A percentile compares a stretch with the other conserved stretches of the same genome.
These are phyloP conservation scores for Lamellibrachia luymesi DNA, from an alignment of 1,140 invertebrate species.

Conservation along the genomic window DNA sequence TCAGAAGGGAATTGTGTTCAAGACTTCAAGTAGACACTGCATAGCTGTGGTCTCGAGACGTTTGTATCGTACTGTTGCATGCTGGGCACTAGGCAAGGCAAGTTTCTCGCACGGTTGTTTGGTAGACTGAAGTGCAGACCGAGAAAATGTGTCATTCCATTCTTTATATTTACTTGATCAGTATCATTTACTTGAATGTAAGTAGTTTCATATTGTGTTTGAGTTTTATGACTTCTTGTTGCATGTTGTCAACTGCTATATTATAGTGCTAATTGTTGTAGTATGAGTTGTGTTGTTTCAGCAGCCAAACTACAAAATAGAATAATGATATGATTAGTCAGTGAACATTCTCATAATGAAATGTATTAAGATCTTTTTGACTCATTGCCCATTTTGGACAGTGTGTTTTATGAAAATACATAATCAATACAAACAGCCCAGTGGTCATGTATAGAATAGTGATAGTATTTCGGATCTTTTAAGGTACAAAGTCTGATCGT, in stretches of 20 bases:
- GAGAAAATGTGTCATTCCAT: neutral
- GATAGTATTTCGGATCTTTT: too few species aligned
- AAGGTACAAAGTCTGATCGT: too few species aligned
- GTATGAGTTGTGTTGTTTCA: neutral
- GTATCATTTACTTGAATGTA: neutral
- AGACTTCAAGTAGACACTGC: neutral
- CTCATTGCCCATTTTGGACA: too few species aligned
- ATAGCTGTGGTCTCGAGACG: neutral
- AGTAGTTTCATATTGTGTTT: neutral
- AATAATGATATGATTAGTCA: too few species aligned
- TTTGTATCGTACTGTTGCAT: neutral
- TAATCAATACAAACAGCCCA: too few species aligned
- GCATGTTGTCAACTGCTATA: neutral
- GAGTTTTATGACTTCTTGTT: neutral
- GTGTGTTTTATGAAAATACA: too few species aligned
- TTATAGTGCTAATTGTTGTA: neutral
- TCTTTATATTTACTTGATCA: neutral
- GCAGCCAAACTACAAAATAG: too few species aligned
- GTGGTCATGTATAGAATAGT: too few species aligned
- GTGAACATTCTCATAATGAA: too few species aligned
- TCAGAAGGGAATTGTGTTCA: neutral
- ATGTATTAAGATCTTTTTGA: too few species aligned
- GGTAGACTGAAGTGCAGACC: neutral
- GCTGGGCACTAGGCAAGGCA: neutral
- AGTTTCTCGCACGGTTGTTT: neutral